A percentile compares a stretch with the other conserved stretches of the same genome.
These are phyloP conservation scores for Triops longicaudatus DNA, from an alignment of 1,140 invertebrate genomes.

Conservation along the genomic window DNA sequence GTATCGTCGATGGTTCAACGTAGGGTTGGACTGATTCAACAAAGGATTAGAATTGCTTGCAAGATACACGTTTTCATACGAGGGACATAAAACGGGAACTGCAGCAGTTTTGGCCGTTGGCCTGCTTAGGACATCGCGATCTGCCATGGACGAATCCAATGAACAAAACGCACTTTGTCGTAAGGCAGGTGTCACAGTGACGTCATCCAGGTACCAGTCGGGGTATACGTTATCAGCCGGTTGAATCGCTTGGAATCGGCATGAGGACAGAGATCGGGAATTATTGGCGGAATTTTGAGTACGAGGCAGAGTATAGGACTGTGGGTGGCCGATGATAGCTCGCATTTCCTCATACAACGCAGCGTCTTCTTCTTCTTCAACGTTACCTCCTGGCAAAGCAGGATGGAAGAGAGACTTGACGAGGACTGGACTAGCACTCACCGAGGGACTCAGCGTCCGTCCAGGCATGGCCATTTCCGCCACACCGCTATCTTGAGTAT, in stretches of 20 bases:
- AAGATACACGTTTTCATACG: conserved; percentile 7
- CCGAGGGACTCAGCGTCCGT: conserved; percentile 16
- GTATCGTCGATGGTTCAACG: neutral
- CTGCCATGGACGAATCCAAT: neutral
- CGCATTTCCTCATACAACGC: neutral
- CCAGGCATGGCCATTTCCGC: conserved; percentile 24
- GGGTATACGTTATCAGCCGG: neutral
- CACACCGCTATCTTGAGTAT: conserved; percentile 24
- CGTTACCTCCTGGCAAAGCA: neutral
- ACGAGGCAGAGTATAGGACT: neutral
- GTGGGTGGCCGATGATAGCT: neutral
- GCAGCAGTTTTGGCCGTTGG: neutral
- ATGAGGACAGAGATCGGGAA: neutral
- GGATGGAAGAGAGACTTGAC: neutral
- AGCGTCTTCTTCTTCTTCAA: neutral
- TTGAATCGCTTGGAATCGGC: neutral
- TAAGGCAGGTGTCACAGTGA: neutral
- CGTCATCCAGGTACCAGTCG: conserved; percentile 2
- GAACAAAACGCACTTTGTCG: neutral
- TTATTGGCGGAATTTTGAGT: neutral
- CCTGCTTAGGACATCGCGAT: neutral
- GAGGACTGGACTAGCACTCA: conserved; percentile 24
- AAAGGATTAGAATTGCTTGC: neutral
- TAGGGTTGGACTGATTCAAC: neutral
- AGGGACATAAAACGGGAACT: neutral